Percentiles rank a stretch among this genome's conserved stretches.
These are phyloP conservation scores for Suricata suricatta DNA, from an alignment of 2,113 vertebrate genomes.

Conservation along the genomic window DNA sequence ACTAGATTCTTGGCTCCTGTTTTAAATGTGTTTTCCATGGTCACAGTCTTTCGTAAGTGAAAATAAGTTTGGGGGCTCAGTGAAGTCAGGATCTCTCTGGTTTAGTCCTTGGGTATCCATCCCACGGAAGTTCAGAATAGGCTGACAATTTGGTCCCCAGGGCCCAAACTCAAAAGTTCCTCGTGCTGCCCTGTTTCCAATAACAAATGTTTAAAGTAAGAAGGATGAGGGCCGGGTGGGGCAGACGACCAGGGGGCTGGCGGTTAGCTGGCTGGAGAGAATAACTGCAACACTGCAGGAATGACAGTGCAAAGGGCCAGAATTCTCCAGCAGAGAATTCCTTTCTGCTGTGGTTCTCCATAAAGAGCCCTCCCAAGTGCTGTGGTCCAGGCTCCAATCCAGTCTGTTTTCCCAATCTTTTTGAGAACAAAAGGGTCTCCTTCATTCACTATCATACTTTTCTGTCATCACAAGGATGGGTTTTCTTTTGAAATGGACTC, in stretches of 20 bases:
- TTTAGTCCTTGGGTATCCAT: constrained; percentile 37
- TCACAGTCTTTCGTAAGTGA: constrained; percentile 58
- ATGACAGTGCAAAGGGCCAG: constrained; percentile 30
- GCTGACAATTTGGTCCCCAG: constrained; percentile 50
- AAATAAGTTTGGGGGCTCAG: neutral
- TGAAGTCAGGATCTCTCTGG: constrained; percentile 29
- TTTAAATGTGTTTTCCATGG: constrained; percentile 44
- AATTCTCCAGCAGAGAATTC: constrained; percentile 62
- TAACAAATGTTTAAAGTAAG: constrained; percentile 60
- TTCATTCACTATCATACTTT: neutral
- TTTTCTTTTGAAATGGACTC: neutral
- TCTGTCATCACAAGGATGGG: neutral
- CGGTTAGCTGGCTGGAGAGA: constrained; percentile 35
- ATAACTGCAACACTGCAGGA: constrained; percentile 37
- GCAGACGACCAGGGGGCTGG: neutral
- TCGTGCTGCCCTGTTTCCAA: neutral
- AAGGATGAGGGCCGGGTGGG: neutral
- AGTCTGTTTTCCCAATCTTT: constrained; percentile 39
- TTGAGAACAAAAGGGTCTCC: neutral
- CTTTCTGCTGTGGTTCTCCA: constrained; percentile 70
- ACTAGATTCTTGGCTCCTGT: constrained; percentile 49
- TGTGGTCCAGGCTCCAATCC: constrained; percentile 46
- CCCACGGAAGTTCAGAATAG: neutral
- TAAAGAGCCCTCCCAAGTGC: constrained; percentile 62
- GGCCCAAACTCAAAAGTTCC: constrained; percentile 39